Base-by-base conservation (phyloP, 2,888 invertebrate genomes). In the Chouioia cunea region DNA sequence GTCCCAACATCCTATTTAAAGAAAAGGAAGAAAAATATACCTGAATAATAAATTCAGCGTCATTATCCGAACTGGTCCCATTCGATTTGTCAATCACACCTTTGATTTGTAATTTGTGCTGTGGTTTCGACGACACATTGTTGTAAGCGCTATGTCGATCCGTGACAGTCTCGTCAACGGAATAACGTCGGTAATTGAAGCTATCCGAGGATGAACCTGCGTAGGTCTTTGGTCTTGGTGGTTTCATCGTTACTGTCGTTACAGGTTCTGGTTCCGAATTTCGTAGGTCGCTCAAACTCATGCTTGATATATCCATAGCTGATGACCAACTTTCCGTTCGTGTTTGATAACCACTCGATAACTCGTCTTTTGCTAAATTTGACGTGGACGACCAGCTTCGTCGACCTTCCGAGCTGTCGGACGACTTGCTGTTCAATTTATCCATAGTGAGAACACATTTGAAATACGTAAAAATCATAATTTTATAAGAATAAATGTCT, bases 321-420 rank as follows among this genome's bases (percentile, higher is more conserved):
- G 94, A 95, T 80, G 92, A 93, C 94, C 94, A 95, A 47, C 77
- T 79, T 10, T 36, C 36, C 36, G 36, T 10, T 3, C 36, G 36
- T 1, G 36, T 36, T 10, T 36, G 6, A 10, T 36, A 36, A 43
- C 44, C 64, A 57, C 15, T 59, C 22, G 63, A 22, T 15, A 57
- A 46, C 48, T 82, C 84, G 67, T 83, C 85, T 65, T 84, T 85
- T 2, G 81, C 76, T 77, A 93, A 88, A 84, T 93, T 93, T 76
- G 92, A 91, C 78, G 92, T 93, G 63, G 93, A 93, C 22, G 93
- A 91, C 93, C 93, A 94, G 75, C 90, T 91, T 73, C 93, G 89
- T 66, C 89, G 88, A 22, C 75, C 74, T 80, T 84, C 85, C 84
- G 88, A 81, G 78, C 85, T 79, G 65, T 78, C 79, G 64, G 79